These are phyloP conservation scores for Astatotilapia flaviijosephi DNA, from an alignment of 2,113 vertebrate genomes.

Conservation along the genomic window DNA sequence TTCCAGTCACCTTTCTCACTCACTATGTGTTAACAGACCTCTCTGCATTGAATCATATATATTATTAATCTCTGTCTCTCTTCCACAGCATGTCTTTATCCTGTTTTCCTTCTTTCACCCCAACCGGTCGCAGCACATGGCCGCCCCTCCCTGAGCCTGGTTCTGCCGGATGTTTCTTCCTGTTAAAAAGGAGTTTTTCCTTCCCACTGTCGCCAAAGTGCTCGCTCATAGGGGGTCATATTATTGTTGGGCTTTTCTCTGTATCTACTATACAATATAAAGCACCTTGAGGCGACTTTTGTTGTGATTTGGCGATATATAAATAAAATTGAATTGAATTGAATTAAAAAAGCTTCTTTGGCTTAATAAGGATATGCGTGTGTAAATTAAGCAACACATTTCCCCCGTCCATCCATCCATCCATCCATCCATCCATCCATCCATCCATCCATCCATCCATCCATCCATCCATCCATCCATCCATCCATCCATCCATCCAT, in stretches of 20 bases:
- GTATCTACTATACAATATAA: not conserved
- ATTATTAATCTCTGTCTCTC: accelerated
- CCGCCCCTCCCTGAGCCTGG: accelerated
- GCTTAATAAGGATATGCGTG: not conserved
- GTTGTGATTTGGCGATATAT: not conserved
- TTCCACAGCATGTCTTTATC: not conserved
- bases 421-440: not conserved
- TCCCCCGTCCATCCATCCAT: not conserved
- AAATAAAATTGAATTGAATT: not conserved
- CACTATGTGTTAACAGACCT: accelerated
- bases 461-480: too few species aligned
- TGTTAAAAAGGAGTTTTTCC: not conserved
- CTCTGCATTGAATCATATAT: not conserved
- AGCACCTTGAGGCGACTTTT: not conserved
- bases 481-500: not conserved
- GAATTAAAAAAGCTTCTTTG: not conserved
- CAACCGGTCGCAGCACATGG: accelerated
- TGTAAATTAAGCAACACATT: not conserved
- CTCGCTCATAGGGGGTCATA: not conserved
- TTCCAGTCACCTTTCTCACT: not conserved
- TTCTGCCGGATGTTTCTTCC: accelerated
- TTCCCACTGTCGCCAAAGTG: not conserved
- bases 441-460: not conserved
- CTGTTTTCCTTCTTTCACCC: accelerated
- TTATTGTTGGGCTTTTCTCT: not conserved